These are phyloP conservation scores for Chamaetylas fuelleborni DNA, from an alignment of 2,113 vertebrate species.

Conservation along the genomic window DNA sequence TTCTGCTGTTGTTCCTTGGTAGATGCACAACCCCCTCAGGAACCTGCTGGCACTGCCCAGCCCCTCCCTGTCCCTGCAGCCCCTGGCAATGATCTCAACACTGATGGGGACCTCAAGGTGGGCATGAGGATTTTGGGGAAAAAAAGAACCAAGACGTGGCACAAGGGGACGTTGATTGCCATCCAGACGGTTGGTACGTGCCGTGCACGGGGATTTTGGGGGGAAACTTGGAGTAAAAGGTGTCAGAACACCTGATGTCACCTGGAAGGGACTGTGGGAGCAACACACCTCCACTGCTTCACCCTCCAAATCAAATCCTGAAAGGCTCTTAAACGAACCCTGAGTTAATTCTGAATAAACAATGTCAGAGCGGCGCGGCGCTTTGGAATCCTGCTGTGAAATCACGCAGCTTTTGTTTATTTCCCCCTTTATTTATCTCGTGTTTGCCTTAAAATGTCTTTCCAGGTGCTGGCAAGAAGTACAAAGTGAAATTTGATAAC, in stretches of 20 bases:
- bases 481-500: constrained; percentile 95
- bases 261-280: not conserved
- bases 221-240: accelerated
- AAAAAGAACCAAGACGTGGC: constrained; percentile 97
- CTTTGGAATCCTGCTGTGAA: accelerated
- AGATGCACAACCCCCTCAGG: constrained; percentile 16
- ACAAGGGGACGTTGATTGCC: constrained; percentile 88
- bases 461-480: constrained; percentile 84
- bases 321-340: not conserved
- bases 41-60: not conserved
- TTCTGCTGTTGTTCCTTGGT: not conserved
- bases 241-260: not conserved
- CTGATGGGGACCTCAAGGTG: constrained; percentile 85
- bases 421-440: not conserved
- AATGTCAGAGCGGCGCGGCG: accelerated
- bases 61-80: not conserved
- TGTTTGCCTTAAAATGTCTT: not conserved
- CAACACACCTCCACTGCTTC: accelerated
- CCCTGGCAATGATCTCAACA: constrained; percentile 72
- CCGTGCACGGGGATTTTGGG: accelerated
- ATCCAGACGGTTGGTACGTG: constrained; percentile 83
- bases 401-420: accelerated
- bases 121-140: constrained; percentile 94
- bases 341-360: accelerated
- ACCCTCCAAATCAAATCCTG: not conserved